Evolutionary conservation across 1,140 invertebrate genomes (phyloP), one percentile per base, ranked within the genome.

Genomic region (Neotoxoptera formosana): DNA sequence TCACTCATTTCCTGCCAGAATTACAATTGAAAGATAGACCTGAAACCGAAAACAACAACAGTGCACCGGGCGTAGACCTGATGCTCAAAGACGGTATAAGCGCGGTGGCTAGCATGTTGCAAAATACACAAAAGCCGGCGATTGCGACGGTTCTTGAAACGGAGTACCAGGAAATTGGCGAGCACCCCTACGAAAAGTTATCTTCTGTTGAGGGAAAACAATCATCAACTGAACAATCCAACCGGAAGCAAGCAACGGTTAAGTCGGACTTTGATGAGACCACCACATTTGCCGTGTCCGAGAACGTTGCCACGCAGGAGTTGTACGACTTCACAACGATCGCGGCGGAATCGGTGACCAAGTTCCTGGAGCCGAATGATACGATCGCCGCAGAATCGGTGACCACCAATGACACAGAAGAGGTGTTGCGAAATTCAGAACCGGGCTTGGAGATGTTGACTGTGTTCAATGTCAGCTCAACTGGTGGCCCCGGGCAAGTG

Each of bases 61-160:
- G 48, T 86, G 9, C 91, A 1, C 36, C 47, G 25, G 48, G 91
- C 21, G 91, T 93, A 30, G 91, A 93, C 34, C 1, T 30, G 9
- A 53, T 93, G 47, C 81, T 93, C 9, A 93, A 93, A 93, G 91
- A 93, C 25, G 91, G 91, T 36, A 93, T 93, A 86, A 53, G 51
- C 1, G 91, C 91, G 1, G 91, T 93, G 20, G 34, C 91, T 17
- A 93, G n/a, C 4, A 93, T 93, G 91, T 53, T 93, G 11, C 91
- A 93, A 41, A 86, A 93, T 8, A 93, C 91, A 17, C 91, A 84
- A 56, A 93, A 93, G 41, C 76, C 91, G 17, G 7, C 91, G 0
- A 25, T 81, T 0, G 2, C 91, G 6, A 8, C 30, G 23, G 30
- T 86, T n/a, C 36, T 81, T 23, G 83, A 56, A 25, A 53, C 48